These are phyloP conservation scores for Toxostoma redivivum DNA, from an alignment of 2,113 vertebrate genomes.

Conservation along the genomic window DNA sequence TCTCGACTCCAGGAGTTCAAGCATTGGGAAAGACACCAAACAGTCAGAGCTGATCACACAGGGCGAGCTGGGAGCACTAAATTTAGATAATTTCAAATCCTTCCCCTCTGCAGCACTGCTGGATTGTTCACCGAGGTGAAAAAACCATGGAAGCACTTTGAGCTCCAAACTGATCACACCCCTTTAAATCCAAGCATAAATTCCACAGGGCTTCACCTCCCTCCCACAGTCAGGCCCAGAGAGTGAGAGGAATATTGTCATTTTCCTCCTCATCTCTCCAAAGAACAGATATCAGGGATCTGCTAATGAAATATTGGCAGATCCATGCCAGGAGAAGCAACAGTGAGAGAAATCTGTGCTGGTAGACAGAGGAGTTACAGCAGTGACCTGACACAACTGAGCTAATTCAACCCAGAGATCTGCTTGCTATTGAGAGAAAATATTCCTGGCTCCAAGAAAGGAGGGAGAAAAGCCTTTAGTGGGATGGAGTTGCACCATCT, in stretches of 20 bases:
- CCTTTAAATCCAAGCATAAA: conserved; percentile 4
- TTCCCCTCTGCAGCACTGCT: neutral
- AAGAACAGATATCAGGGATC: neutral
- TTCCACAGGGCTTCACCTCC: neutral
- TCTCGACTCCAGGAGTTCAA: neutral
- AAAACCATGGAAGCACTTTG: neutral
- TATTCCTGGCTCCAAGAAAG: neutral
- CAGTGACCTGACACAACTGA: neutral
- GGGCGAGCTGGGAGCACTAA: neutral
- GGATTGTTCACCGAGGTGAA: conserved; percentile 1
- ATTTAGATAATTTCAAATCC: conserved; percentile 25
- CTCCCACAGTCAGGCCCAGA: neutral
- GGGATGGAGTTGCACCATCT: conserved; percentile 4
- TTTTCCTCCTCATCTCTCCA: neutral
- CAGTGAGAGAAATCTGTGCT: conserved; percentile 11
- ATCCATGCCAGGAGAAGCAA: neutral
- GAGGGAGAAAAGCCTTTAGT: neutral
- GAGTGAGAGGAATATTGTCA: neutral
- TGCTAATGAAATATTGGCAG: conserved; percentile 37
- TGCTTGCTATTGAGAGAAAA: conserved; percentile 40
- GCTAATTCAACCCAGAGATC: conserved; percentile 16
- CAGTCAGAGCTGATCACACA: neutral
- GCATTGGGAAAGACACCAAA: neutral
- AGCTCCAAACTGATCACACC: conserved; percentile 21
- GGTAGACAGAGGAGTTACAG: neutral